phyloP scores from a whole-genome alignment of 2,797 vertebrate genomes.

The Hemitrygon akajei region DNA sequence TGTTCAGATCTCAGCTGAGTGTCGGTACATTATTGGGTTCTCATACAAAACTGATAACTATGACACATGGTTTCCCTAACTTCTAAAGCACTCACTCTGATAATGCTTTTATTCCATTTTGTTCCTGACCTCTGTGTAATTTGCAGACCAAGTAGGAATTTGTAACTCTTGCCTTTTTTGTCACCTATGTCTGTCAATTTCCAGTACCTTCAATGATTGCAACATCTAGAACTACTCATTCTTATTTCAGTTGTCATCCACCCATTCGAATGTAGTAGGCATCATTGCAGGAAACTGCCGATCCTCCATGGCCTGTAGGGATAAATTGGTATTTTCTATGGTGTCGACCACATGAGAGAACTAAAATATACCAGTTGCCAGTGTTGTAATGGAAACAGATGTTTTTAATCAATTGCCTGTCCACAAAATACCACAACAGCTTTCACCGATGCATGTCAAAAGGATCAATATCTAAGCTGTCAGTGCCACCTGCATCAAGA shows the following conservation, averaged over 20 bases:
- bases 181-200: background rate
- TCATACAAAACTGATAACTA: background rate
- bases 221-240: background rate
- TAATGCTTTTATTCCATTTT: background rate
- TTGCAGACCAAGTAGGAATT: background rate
- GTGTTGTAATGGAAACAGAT: too few species aligned
- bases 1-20: background rate
- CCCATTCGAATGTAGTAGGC: too few species aligned
- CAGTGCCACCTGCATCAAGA: background rate
- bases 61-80: background rate
- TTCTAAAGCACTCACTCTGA: background rate
- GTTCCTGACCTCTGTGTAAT: background rate
- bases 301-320: background rate
- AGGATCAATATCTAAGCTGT: background rate
- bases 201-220: background rate
- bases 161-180: background rate
- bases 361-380: too few species aligned
- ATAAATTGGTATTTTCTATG: background rate
- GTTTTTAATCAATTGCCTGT: too few species aligned
- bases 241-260: too few species aligned
- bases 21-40: background rate
- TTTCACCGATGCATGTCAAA: background rate
- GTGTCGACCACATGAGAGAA: too few species aligned
- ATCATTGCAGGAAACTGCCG: background rate
- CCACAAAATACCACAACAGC: too few species aligned